Percentiles rank a stretch among this genome's conserved stretches.
These are phyloP conservation scores for Peribatodes rhomboidaria DNA, from an alignment of 2,888 invertebrate species.

Conservation along the genomic window DNA sequence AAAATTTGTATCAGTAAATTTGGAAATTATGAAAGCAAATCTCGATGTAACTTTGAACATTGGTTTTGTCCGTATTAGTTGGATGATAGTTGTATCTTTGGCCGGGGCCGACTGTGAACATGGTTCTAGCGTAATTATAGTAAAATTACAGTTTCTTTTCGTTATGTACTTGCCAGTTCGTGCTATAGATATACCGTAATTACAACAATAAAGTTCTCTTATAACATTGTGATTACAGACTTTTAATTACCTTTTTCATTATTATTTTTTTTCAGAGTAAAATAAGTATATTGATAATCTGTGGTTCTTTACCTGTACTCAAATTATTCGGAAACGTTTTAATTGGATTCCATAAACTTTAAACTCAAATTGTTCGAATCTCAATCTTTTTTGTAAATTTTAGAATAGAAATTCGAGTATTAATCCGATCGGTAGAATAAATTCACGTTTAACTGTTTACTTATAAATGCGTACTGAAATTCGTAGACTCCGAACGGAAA, in stretches of 20 bases:
- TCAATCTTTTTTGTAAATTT: too few species aligned
- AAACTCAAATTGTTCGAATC: too few species aligned
- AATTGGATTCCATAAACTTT: too few species aligned
- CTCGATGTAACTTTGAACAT: conserved; percentile 69
- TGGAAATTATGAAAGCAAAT: conserved; percentile 61
- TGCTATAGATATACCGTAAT: conserved; percentile 86
- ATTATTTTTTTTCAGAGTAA: too few species aligned
- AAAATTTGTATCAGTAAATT: conserved; percentile 70
- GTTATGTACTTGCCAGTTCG: conserved; percentile 82
- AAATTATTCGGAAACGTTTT: too few species aligned
- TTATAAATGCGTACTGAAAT: too few species aligned
- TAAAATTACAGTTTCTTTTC: conserved; percentile 75
- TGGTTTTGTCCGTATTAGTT: conserved; percentile 55
- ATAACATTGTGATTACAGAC: conserved; percentile 77
- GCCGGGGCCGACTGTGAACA: conserved; percentile 75
- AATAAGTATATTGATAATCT: too few species aligned
- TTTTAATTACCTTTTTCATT: conserved; percentile 43
- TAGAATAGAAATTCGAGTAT: too few species aligned
- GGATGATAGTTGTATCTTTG: conserved; percentile 62
- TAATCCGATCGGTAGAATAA: too few species aligned
- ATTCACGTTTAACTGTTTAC: too few species aligned
- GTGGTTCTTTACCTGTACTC: too few species aligned
- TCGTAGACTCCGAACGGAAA: too few species aligned
- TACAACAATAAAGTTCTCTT: conserved; percentile 86
- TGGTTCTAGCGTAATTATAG: conserved; percentile 82